phyloP scores from a whole-genome alignment of 2,113 vertebrate genomes.

The Agelaius tricolor region DNA sequence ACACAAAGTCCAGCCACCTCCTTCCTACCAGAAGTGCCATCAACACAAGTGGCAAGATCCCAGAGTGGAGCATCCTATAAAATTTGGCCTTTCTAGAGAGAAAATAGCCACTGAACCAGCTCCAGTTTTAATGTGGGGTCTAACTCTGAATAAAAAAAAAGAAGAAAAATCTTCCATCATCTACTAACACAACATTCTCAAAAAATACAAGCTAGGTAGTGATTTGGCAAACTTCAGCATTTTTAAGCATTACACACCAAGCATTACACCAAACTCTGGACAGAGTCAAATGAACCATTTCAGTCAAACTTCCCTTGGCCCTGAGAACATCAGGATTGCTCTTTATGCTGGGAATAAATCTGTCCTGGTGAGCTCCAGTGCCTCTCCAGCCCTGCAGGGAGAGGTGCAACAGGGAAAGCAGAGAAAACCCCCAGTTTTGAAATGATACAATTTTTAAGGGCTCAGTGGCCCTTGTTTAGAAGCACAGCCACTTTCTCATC shows the following conservation, averaged over 20 bases:
- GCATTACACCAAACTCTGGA: not conserved
- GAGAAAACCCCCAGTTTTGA: not conserved
- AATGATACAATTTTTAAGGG: fast-evolving
- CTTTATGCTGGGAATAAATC: not conserved
- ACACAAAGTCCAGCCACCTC: conserved; percentile 39
- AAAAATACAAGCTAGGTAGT: not conserved
- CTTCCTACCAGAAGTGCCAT: conserved; percentile 42
- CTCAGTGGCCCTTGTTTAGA: not conserved
- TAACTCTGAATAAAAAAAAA: not conserved
- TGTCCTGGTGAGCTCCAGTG: not conserved
- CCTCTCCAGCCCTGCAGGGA: not conserved
- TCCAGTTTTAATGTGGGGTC: not conserved
- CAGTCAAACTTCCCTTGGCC: not conserved
- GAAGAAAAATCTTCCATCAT: not conserved
- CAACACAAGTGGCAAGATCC: conserved; percentile 5
- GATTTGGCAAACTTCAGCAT: not conserved
- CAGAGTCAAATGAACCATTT: not conserved
- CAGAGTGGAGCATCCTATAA: not conserved
- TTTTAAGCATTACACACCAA: not conserved
- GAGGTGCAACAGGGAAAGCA: not conserved
- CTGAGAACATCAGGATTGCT: not conserved
- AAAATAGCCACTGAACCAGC: not conserved
- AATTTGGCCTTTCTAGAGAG: not conserved
- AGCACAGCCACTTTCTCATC: not conserved
- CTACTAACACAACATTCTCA: not conserved